These are phyloP conservation scores for Clanis bilineata DNA, from an alignment of 2,888 invertebrate genomes.

Conservation along the genomic window DNA sequence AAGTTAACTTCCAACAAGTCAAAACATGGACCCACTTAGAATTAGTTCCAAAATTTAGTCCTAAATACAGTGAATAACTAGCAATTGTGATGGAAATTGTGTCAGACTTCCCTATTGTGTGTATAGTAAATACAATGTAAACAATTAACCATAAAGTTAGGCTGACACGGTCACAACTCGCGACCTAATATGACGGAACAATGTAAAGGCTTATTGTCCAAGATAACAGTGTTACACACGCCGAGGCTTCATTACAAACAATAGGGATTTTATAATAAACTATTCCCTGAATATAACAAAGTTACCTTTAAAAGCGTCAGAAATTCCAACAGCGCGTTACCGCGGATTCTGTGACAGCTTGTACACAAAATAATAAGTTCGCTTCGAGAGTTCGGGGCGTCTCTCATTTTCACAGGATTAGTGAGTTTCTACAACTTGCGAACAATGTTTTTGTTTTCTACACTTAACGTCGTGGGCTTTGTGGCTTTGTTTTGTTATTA, in stretches of 20 bases:
- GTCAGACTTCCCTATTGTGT: background rate
- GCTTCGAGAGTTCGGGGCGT: conserved; percentile 21
- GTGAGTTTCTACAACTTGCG: conserved; percentile 11
- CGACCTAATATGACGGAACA: conserved; percentile 27
- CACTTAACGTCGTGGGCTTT: background rate
- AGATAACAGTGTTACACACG: conserved; percentile 29
- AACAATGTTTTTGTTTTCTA: conserved; percentile 4
- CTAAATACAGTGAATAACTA: background rate
- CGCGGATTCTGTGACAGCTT: conserved; percentile 22
- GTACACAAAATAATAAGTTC: conserved; percentile 25
- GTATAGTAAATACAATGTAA: background rate
- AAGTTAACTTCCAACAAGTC: background rate
- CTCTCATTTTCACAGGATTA: conserved; percentile 17
- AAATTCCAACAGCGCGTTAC: conserved; percentile 22
- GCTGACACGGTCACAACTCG: conserved; percentile 19
- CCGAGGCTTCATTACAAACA: conserved; percentile 23
- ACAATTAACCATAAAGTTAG: background rate
- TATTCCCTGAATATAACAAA: conserved; percentile 30
- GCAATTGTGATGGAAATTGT: conserved; percentile 22
- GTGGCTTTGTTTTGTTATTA: conserved; percentile 7
- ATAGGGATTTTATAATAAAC: conserved; percentile 31
- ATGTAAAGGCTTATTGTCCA: conserved; percentile 34
- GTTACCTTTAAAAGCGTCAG: conserved; percentile 30
- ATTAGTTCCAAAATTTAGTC: background rate
- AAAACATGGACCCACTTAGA: background rate